phyloP scores from a whole-genome alignment of 2,888 invertebrate genomes.

The Parnassius glacialis region DNA sequence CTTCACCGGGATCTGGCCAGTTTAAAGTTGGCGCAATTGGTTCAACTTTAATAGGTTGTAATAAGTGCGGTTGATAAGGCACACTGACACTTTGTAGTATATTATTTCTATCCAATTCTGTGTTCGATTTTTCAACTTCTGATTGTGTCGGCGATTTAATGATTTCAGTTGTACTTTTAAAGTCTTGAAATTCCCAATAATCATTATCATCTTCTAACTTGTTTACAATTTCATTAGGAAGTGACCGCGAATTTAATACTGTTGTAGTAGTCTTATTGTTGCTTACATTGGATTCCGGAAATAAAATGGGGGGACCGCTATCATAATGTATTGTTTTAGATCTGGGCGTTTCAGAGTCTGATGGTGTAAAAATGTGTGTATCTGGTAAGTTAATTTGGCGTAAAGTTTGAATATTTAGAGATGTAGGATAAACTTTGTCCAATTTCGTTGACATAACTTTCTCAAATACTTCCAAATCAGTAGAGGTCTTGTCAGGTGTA shows the following conservation, averaged over 20 bases:
- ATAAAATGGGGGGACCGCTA: conserved; percentile 48
- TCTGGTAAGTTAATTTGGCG: conserved; percentile 74
- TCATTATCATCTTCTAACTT: conserved; percentile 51
- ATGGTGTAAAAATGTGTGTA: conserved; percentile 77
- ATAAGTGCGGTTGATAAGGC: conserved; percentile 54
- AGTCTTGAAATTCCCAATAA: conserved; percentile 74
- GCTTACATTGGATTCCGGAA: conserved; percentile 45
- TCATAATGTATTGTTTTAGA: conserved; percentile 77
- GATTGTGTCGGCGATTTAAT: conserved; percentile 28
- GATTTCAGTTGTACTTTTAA: conserved; percentile 44
- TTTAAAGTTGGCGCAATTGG: conserved; percentile 68
- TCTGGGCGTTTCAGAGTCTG: conserved; percentile 74
- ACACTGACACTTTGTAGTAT: conserved; percentile 31
- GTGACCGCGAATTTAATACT: conserved; percentile 27
- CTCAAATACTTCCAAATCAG: conserved; percentile 62
- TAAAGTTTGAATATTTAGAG: conserved; percentile 65
- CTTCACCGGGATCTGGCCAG: conserved; percentile 76
- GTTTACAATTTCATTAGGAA: conserved; percentile 30
- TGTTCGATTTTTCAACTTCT: background rate
- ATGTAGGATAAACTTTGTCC: conserved; percentile 64
- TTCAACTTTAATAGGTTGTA: conserved; percentile 71
- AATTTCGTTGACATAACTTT: conserved; percentile 49
- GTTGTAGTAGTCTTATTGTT: conserved; percentile 37
- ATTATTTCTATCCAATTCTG: conserved; percentile 1
- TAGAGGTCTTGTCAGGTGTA: conserved; percentile 46